Conservation (phyloP, 2,888 invertebrate species). For the Zaprionus lineosus region DNA sequence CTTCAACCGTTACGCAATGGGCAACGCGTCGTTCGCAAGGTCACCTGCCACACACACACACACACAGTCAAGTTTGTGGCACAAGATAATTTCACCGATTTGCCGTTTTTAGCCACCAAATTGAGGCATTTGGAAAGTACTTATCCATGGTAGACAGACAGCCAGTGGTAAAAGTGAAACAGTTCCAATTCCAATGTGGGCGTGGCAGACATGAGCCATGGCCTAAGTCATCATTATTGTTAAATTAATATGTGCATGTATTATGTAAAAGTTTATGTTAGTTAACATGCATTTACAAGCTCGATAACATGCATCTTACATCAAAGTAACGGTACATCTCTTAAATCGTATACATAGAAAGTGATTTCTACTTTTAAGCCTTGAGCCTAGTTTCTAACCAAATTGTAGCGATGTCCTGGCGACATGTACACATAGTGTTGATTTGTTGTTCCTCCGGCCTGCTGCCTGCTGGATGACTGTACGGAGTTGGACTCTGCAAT, state of each 20-base stretch:
- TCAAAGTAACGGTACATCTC: too few species aligned
- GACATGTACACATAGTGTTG: conserved; percentile 50
- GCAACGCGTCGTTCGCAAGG: conserved; percentile 52
- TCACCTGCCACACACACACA: conserved; percentile 38
- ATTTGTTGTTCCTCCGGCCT: conserved; percentile 18
- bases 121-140: conserved; percentile 36
- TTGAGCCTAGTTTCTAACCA: conserved; percentile 44
- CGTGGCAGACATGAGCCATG: background rate
- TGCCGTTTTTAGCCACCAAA: conserved; percentile 27
- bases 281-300: too few species aligned
- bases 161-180: conserved; percentile 30
- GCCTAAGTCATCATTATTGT: too few species aligned
- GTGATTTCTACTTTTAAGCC: too few species aligned
- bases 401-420: conserved; percentile 47
- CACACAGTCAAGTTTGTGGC: too few species aligned
- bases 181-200: background rate
- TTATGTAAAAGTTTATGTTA: too few species aligned
- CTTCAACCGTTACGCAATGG: conserved; percentile 28
- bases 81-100: conserved; percentile 46
- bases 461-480: conserved; percentile 2
- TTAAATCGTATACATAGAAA: too few species aligned
- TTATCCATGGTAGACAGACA: background rate
- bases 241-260: too few species aligned
- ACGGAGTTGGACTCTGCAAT: conserved; percentile 1
- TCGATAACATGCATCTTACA: too few species aligned